phyloP scores from a whole-genome alignment of 2,113 vertebrate species.

The Megaleporinus macrocephalus region DNA sequence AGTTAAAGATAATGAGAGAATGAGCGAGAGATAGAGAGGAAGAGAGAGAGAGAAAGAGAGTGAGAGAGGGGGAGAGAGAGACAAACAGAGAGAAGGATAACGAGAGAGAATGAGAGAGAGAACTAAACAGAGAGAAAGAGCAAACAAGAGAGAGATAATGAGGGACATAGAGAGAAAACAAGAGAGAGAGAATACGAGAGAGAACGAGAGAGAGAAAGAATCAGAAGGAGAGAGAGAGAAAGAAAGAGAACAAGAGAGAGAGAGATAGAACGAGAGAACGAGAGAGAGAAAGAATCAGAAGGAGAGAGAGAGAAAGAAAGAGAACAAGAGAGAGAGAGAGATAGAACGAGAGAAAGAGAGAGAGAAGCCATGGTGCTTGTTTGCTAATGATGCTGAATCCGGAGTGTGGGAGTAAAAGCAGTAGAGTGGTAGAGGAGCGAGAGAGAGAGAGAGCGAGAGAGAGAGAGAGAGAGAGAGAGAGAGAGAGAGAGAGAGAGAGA shows the following conservation, averaged over 20 bases:
- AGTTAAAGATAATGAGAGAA: no score
- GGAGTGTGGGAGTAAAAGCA: background rate
- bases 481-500: background rate
- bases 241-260: no score
- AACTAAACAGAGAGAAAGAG: conserved; percentile 18
- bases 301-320: no score
- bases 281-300: conserved; percentile 7
- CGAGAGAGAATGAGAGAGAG: background rate
- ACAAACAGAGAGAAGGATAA: no score
- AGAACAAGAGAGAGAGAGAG: background rate
- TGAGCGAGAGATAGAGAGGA: background rate
- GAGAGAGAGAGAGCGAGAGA: background rate
- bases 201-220: conserved; percentile 7
- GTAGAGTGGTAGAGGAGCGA: background rate
- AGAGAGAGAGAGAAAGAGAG: background rate
- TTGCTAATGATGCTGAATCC: background rate
- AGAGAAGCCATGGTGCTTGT: background rate
- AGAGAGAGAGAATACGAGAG: background rate
- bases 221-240: background rate
- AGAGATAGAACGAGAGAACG: background rate
- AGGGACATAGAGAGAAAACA: background rate
- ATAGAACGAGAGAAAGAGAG: background rate
- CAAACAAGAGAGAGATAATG: no score
- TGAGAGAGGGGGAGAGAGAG: conserved; percentile 10
- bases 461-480: background rate